Evolutionary conservation across 2,113 vertebrate genomes (phyloP).

Genomic region (Catharus minimus): DNA sequence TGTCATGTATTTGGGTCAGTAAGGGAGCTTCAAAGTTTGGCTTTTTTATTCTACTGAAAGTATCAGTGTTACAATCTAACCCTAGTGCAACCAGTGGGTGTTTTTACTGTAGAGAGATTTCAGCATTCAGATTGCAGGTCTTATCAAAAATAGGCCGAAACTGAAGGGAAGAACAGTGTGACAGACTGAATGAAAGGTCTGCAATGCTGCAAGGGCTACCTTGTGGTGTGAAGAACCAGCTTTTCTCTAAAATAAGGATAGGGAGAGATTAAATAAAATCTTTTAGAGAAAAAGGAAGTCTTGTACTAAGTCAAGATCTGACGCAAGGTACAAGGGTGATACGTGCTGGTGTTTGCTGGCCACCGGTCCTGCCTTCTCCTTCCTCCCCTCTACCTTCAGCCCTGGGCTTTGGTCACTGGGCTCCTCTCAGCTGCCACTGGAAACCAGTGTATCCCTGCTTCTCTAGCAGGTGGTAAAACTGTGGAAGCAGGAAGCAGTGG

Average conservation of each 20-base stretch:
- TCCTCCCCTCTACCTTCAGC: not conserved
- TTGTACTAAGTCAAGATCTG: not conserved
- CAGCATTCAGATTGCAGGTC: not conserved
- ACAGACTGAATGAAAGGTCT: not conserved
- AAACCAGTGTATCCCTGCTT: not conserved
- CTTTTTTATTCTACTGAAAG: slow-evolving; percentile 3
- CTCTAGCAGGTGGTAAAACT: not conserved
- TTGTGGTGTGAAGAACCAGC: not conserved
- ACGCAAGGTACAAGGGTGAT: not conserved
- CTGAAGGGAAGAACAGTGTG: not conserved
- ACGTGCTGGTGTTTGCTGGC: not conserved
- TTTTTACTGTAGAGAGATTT: not conserved
- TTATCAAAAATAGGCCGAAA: not conserved
- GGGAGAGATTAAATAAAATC: not conserved
- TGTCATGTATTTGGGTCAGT: slow-evolving; percentile 18
- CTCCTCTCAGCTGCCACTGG: not conserved
- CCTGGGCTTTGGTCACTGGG: accelerated
- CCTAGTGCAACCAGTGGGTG: not conserved
- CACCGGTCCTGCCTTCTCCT: not conserved
- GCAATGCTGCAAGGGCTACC: not conserved
- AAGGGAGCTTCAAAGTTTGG: slow-evolving; percentile 3
- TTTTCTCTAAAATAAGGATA: not conserved
- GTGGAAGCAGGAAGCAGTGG: not conserved
- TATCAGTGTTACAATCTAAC: slow-evolving; percentile 5
- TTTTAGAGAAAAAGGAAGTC: not conserved